A percentile compares a stretch with the other conserved stretches of the same genome.
phyloP scores from a whole-genome alignment of 2,888 invertebrate genomes.

The Drosophila anomelani region DNA sequence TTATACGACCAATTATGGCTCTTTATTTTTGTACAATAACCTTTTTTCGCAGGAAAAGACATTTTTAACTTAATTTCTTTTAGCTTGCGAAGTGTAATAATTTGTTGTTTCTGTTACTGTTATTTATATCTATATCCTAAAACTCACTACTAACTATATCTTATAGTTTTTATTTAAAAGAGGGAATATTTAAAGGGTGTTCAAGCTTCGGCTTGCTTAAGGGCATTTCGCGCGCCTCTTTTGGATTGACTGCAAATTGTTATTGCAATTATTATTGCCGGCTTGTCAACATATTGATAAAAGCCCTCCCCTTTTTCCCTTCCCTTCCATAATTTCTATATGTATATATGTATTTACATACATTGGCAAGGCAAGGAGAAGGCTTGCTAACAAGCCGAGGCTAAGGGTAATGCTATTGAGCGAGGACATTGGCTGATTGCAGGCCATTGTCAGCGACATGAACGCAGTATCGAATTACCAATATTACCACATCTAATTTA shows the following conservation, averaged over 20 bases:
- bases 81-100: too few species aligned
- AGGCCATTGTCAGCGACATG: conserved; percentile 60
- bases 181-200: neutral
- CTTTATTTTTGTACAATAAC: neutral
- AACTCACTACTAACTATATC: neutral
- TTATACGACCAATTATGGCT: neutral
- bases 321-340: conserved; percentile 10
- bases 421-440: conserved; percentile 59
- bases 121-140: neutral
- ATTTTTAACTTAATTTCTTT: too few species aligned
- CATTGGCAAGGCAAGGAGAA: neutral
- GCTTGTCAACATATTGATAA: conserved; percentile 71
- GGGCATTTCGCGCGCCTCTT: conserved; percentile 40
- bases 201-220: neutral
- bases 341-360: conserved; percentile 44
- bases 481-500: conserved; percentile 57
- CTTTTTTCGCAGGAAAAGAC: neutral
- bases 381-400: conserved; percentile 35
- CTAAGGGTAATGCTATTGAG: conserved; percentile 16
- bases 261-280: conserved; percentile 58
- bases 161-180: neutral
- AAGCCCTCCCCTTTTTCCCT: conserved; percentile 29
- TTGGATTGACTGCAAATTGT: conserved; percentile 30
- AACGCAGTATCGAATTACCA: conserved; percentile 65
- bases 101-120: neutral